phyloP scores from a whole-genome alignment of 2,797 vertebrate species.

The Rhynchotus rufescens region DNA sequence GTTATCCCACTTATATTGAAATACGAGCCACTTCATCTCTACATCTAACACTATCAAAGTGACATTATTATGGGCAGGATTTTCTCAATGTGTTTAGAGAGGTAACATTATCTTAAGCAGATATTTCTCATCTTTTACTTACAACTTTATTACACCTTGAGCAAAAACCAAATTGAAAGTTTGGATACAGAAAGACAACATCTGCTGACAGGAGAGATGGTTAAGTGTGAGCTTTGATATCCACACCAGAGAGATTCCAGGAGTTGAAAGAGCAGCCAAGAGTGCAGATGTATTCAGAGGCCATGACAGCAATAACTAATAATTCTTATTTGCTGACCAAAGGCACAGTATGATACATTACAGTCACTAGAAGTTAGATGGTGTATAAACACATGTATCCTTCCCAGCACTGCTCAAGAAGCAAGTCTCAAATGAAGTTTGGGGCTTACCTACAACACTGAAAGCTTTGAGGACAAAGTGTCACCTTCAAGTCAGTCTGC shows the following conservation, averaged over 20 bases:
- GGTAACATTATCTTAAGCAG: neutral
- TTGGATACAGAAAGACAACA: neutral
- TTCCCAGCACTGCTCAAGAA: neutral
- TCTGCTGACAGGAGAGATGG: neutral
- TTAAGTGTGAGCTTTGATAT: neutral
- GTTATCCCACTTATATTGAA: neutral
- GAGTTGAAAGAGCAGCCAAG: neutral
- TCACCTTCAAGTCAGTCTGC: neutral
- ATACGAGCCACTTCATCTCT: neutral
- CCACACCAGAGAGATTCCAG: neutral
- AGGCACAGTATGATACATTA: neutral
- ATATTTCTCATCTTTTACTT: neutral
- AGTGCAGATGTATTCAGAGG: neutral
- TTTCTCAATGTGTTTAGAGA: neutral
- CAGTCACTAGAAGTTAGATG: accelerated
- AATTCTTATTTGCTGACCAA: neutral
- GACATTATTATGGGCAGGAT: neutral
- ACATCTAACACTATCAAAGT: neutral
- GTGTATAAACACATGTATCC: accelerated
- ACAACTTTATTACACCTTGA: neutral
- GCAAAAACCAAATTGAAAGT: neutral
- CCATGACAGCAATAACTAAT: neutral
- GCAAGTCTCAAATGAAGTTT: neutral
- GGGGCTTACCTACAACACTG: neutral
- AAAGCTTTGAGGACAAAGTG: neutral